phyloP scores from a whole-genome alignment of 37 sponge, comb jelly and placozoan species.

The Oopsacas minuta region DNA sequence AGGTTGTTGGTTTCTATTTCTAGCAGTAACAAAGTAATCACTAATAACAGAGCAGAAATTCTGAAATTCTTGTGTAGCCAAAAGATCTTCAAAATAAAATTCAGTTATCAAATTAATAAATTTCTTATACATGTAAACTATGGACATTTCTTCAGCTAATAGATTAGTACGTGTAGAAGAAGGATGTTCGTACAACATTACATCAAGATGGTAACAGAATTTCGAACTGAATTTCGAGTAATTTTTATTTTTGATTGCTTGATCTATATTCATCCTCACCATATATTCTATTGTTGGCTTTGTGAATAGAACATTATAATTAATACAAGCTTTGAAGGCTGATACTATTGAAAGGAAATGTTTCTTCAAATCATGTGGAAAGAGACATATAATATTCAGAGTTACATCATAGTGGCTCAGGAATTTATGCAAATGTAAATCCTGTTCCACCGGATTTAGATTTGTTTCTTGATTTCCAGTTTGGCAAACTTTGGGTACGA shows the following conservation, averaged over 20 bases:
- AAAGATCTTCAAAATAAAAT: neutral
- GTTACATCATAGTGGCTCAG: neutral
- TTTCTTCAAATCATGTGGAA: neutral
- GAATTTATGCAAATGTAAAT: neutral
- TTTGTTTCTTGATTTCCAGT: neutral
- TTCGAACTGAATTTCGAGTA: neutral
- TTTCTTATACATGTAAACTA: neutral
- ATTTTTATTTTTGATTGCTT: neutral
- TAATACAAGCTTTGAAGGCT: neutral
- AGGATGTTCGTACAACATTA: neutral
- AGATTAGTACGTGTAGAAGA: neutral
- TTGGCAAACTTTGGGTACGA: neutral
- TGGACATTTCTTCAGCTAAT: neutral
- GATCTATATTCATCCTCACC: neutral
- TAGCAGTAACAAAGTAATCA: conserved; percentile 13
- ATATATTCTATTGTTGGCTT: neutral
- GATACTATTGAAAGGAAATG: neutral
- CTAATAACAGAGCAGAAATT: neutral
- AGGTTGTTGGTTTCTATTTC: neutral
- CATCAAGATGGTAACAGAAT: conserved; percentile 1
- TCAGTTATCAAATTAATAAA: conserved; percentile 12
- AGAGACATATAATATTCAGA: neutral
- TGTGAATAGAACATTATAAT: neutral
- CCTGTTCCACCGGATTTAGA: neutral
- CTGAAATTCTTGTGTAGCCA: neutral